These are phyloP conservation scores for Apteryx owenii DNA, from an alignment of 2,113 vertebrate genomes.

Conservation along the genomic window DNA sequence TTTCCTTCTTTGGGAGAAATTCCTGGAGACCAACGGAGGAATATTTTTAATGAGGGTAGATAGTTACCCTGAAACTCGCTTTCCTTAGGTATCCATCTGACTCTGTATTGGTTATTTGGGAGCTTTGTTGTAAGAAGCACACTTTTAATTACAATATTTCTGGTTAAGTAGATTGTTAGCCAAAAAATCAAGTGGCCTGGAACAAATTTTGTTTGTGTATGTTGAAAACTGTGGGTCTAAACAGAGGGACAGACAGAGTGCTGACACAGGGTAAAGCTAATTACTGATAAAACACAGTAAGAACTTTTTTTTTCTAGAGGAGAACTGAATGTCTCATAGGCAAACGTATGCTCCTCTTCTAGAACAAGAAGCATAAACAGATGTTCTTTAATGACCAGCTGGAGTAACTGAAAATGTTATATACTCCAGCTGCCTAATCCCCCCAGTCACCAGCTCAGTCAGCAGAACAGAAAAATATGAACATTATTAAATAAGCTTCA, in stretches of 20 bases:
- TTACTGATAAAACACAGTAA: not conserved
- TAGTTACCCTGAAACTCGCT: not conserved
- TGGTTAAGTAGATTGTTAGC: not conserved
- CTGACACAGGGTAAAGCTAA: not conserved
- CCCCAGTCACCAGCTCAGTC: not conserved
- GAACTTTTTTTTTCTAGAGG: not conserved
- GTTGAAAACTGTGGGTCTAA: not conserved
- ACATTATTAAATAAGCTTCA: not conserved
- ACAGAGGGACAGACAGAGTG: not conserved
- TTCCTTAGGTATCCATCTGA: not conserved
- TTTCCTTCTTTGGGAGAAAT: not conserved
- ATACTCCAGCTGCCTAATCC: not conserved
- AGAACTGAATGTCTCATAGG: not conserved
- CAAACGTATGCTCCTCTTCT: not conserved
- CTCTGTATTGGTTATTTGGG: not conserved
- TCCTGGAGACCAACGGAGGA: not conserved
- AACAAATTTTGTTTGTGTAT: not conserved
- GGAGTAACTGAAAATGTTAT: not conserved
- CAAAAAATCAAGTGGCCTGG: not conserved
- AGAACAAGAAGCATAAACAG: not conserved
- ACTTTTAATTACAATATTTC: not conserved
- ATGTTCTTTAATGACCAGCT: constrained; percentile 5
- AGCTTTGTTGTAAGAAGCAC: not conserved
- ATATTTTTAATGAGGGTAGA: not conserved
- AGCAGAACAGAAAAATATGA: not conserved